Evolutionary conservation across 1,140 invertebrate species (phyloP), one percentile per base, ranked within the genome.

Genomic region (Atta cephalotes): DNA sequence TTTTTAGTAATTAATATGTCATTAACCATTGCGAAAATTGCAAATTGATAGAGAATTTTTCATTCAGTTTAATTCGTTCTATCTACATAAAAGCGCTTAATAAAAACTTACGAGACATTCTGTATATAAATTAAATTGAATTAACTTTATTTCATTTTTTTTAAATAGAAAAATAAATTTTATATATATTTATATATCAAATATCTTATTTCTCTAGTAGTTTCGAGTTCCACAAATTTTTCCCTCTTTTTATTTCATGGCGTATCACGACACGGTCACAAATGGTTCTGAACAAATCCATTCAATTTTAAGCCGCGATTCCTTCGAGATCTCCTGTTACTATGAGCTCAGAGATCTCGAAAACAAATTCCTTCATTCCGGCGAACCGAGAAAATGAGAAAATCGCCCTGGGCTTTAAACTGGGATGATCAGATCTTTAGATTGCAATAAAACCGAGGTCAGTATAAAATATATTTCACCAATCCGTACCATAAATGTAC

Each of bases 301-400:
- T 84, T 58, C 80, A 84, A 84, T 84, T 84, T 76, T 63, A 84
- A 84, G 18, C 25, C n/a, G 12, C 70, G 39, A 84, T 84, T 58
- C 56, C 58, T 84, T 84, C 70, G 58, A 74, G 39, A 63, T 84
- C 56, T 76, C 56, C 56, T 76, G 79, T 70, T 81, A 45, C 39
- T 76, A 62, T 25, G 16, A 60, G 21, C 68, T 60, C 49, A 31
- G 51, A 58, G 53, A 81, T 58, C 66, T 81, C n/a, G 39, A 76
- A 84, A 84, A 84, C 70, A 84, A 84, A 76, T 76, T 58, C 18
- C 58, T 84, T 74, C 4, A 16, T 25, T 76, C 80, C 56, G 58
- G 70, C 2, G 25, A n/a, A 3, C 25, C 18, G 56, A 84, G 56
- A 62, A 82, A 79, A 84, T 45, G 70, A 63, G 56, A 84, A 63